Percentiles rank a stretch among this genome's conserved stretches.
These are phyloP conservation scores for Hoplostethus mediterraneus DNA, from an alignment of 2,797 vertebrate species.

Conservation along the genomic window DNA sequence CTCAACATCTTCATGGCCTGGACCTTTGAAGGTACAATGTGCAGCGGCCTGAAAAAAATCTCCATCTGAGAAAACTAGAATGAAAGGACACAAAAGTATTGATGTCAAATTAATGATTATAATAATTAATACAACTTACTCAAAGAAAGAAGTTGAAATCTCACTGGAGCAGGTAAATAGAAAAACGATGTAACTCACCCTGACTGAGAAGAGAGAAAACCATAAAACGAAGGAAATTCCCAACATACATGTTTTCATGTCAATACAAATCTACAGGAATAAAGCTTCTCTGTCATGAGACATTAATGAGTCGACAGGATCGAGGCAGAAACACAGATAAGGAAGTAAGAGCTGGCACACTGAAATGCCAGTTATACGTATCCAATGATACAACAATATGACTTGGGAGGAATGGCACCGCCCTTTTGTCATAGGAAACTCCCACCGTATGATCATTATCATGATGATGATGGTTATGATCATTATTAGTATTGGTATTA, in stretches of 20 bases:
- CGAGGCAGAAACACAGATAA: too few relatives aligned
- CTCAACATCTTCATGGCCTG: too few relatives aligned
- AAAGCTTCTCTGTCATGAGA: too few relatives aligned
- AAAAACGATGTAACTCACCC: conserved; percentile 24
- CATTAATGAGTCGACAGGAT: not conserved
- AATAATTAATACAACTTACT: not conserved
- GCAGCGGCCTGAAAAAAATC: not conserved
- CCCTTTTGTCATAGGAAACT: not conserved
- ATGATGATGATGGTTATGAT: too few relatives aligned
- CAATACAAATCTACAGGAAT: too few relatives aligned
- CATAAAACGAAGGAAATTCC: too few relatives aligned
- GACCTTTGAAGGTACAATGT: too few relatives aligned
- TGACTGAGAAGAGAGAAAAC: not conserved
- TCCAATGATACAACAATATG: not conserved
- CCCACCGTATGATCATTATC: too few relatives aligned
- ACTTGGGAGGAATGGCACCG: not conserved
- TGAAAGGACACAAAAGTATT: not conserved
- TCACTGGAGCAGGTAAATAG: not conserved
- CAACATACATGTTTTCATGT: too few relatives aligned
- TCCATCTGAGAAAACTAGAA: conserved; percentile 23
- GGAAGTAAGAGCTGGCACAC: not conserved
- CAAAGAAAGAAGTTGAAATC: too few relatives aligned
- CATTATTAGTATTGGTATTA: too few relatives aligned
- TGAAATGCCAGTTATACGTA: not conserved
- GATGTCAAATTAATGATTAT: not conserved